Percentiles rank a stretch among this genome's conserved stretches.
Conservation (phyloP, 2,113 vertebrate species). For the Athene cunicularia region DNA sequence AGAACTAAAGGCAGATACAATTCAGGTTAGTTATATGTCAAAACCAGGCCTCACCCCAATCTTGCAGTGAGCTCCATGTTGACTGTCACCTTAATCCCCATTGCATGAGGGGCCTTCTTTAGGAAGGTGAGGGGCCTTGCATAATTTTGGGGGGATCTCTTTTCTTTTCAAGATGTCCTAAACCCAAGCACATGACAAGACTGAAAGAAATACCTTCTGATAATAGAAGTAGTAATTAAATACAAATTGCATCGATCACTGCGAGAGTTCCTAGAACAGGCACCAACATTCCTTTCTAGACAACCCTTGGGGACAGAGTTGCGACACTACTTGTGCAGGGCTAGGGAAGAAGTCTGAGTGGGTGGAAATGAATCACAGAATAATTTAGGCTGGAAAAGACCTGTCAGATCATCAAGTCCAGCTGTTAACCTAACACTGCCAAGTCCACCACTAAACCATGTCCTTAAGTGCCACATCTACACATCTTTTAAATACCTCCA, state of each 20-base stretch:
- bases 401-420: background rate
- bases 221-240: background rate
- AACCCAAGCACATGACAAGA: background rate
- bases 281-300: background rate
- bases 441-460: background rate
- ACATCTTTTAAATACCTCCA: background rate
- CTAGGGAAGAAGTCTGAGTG: background rate
- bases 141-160: background rate
- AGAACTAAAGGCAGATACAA: background rate
- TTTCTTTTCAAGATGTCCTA: background rate
- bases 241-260: background rate
- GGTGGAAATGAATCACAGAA: background rate
- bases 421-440: background rate
- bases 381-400: background rate
- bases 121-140: background rate
- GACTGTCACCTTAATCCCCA: background rate
- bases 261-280: background rate
- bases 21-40: background rate
- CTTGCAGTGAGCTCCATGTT: background rate
- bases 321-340: background rate
- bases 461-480: background rate
- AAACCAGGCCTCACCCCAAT: background rate
- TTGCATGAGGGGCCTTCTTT: background rate
- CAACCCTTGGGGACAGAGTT: background rate
- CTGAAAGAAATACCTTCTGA: background rate